Evolutionary conservation across 2,797 vertebrate species (phyloP).

Genomic region (Phataginus tetradactyla): DNA sequence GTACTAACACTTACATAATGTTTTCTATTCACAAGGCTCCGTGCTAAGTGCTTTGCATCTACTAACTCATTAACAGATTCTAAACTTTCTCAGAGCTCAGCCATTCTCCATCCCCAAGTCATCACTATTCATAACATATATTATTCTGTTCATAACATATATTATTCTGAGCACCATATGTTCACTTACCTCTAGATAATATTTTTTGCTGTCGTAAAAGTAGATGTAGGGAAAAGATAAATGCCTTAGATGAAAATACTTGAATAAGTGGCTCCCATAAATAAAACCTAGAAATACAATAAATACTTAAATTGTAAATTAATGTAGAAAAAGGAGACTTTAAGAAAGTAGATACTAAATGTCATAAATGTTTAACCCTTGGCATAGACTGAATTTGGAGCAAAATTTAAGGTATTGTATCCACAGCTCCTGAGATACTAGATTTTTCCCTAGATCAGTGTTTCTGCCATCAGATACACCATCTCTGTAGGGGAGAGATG

Average conservation of each 20-base stretch:
- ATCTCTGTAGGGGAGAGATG: neutral
- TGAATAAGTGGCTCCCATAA: neutral
- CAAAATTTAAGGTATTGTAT: neutral
- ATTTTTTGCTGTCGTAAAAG: neutral
- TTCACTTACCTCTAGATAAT: neutral
- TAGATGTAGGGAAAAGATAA: neutral
- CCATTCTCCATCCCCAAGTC: neutral
- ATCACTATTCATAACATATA: neutral
- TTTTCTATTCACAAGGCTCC: neutral
- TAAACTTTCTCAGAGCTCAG: neutral
- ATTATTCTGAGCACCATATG: neutral
- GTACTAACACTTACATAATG: neutral
- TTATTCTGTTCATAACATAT: neutral
- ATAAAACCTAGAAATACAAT: neutral
- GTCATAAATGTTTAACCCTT: neutral
- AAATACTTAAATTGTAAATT: conserved; percentile 27
- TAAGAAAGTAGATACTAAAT: neutral
- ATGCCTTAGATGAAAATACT: conserved; percentile 32
- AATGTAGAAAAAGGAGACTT: neutral
- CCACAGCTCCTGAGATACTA: neutral
- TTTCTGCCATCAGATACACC: neutral
- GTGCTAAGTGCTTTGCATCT: neutral
- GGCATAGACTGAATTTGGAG: neutral
- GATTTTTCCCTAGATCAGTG: neutral
- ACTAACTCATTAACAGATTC: neutral